These are phyloP conservation scores for Gila orcuttii DNA, from an alignment of 2,113 vertebrate genomes.

Conservation along the genomic window DNA sequence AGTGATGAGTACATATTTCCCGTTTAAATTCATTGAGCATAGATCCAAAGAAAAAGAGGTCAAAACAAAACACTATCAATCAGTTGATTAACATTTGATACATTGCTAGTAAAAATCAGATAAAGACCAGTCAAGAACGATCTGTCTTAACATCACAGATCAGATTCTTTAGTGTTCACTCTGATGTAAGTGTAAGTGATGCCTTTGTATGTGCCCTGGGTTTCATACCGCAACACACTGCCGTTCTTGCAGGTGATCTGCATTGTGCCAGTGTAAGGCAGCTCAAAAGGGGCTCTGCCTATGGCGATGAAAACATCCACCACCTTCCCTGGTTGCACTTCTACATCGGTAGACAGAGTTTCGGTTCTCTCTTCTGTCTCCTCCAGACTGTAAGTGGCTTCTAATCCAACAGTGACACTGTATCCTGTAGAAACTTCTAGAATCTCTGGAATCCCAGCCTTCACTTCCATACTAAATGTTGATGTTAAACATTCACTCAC, in stretches of 20 bases:
- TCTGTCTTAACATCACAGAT: not conserved
- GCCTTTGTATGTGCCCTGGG: no score
- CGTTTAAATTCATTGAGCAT: not conserved
- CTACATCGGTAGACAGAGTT: not conserved
- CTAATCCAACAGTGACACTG: not conserved
- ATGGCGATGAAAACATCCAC: conserved; percentile 40
- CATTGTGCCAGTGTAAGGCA: no score
- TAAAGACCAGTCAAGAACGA: not conserved
- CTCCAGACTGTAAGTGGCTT: not conserved
- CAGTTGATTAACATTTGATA: not conserved
- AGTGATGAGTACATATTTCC: not conserved
- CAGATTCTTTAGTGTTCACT: no score
- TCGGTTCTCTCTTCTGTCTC: conserved; percentile 25
- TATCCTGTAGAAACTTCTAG: not conserved
- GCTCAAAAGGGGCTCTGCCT: conserved; percentile 40
- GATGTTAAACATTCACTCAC: conserved; percentile 15
- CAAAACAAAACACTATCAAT: not conserved
- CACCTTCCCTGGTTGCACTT: conserved; percentile 40
- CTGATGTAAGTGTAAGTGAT: no score
- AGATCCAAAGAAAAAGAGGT: not conserved
- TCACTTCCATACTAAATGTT: conserved; percentile 29
- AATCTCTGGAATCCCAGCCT: conserved; percentile 49
- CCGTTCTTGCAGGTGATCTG: no score
- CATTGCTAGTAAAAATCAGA: not conserved
- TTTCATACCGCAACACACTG: no score